Base-by-base conservation (phyloP, 2,113 vertebrate species). In the Macroglossus sobrinus region DNA sequence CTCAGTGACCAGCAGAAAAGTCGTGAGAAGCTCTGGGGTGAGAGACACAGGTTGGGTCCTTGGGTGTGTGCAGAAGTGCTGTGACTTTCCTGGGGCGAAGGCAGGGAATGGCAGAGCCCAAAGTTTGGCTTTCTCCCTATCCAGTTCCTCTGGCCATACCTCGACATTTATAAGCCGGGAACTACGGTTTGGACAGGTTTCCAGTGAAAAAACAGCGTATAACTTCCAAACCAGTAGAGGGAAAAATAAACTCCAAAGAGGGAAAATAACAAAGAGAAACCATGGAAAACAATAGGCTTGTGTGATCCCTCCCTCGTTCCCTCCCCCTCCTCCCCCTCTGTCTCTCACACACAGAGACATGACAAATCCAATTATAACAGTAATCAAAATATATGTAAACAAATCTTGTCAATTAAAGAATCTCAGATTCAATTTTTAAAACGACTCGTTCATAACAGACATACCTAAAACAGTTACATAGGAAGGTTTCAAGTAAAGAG, bases 401-500 rank as follows among this genome's bases (percentile, higher is more conserved):
- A 93, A 89, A 81, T 79, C 22, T 71, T 71, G 24, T 92, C 53
- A 89, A 35, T 53, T 66, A 85, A 14, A 66, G 8, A 91, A 47
- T 50, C 74, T 80, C n/a, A 92, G 84, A 50, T 72, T 75, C 3
- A 10, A 71, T 47, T 71, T 89, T 45, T 63, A 28, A 57, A 86
- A 91, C 50, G 16, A 63, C n/a, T 80, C 84, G 35, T 55, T 97
- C 78, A 18, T 15, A 76, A 55, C 35, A 74, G 86, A 92, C 14
- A 91, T 57, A 74, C 11, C 45, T 64, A 57, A 94, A 86, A 75
- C 53, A 53, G 38, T 80, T 88, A 95, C 3, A 45, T 2, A 64
- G 35, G 43, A 86, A 96, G n/a, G 26, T 90, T 94, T 94, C 72
- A 84, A 92, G 61, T 38, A 84, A 61, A 78, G 50, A 35, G 19